Evolutionary conservation across 2,797 vertebrate species (phyloP).

Genomic region (Botia kubotai): DNA sequence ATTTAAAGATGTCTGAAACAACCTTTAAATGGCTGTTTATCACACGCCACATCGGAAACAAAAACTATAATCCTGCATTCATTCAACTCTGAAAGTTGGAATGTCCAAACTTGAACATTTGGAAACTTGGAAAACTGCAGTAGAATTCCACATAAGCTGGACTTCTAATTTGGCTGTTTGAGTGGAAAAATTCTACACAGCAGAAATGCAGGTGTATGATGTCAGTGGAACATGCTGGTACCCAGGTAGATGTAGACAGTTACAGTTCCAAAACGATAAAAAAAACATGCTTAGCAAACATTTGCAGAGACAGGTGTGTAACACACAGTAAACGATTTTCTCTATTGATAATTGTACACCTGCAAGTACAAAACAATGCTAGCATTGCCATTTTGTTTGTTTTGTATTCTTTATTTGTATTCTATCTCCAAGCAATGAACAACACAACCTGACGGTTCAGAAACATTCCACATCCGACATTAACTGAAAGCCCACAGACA

Average conservation of each 20-base stretch:
- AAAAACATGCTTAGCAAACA: constrained; percentile 7
- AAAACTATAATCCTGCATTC: constrained; percentile 5
- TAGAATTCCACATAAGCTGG: background rate
- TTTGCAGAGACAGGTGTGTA: background rate
- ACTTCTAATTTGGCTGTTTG: background rate
- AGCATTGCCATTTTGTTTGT: background rate
- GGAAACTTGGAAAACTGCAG: background rate
- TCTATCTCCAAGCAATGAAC: background rate
- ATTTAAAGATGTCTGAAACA: background rate
- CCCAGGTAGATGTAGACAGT: background rate
- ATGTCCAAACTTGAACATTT: background rate
- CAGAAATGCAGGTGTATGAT: constrained; percentile 2
- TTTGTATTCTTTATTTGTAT: background rate
- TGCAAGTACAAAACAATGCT: background rate
- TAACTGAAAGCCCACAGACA: constrained; percentile 4
- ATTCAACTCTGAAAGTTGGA: background rate
- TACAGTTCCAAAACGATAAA: background rate
- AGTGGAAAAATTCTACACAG: background rate
- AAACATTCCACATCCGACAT: constrained; percentile 1
- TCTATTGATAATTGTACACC: background rate
- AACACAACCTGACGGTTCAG: background rate
- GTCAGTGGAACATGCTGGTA: background rate
- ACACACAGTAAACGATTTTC: background rate
- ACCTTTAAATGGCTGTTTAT: background rate
- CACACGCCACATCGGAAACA: background rate